Evolutionary conservation across 2,888 invertebrate genomes (phyloP), one percentile per base, ranked within the genome.

Genomic region (Mythimna impura): DNA sequence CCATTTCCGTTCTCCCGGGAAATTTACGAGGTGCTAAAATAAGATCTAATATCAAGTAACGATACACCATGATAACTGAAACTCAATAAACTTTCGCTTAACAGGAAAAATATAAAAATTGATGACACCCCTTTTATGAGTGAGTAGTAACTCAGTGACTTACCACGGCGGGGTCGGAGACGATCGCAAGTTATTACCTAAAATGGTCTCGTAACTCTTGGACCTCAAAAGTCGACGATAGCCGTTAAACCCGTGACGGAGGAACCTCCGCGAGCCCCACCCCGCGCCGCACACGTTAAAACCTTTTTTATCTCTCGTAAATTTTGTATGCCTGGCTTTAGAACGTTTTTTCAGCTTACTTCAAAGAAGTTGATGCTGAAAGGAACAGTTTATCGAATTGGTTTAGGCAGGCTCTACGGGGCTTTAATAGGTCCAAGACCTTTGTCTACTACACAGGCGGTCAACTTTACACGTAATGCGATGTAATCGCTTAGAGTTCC

Each of bases 181-280:
- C 36, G 61, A 67, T 81, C 73, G 60, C 83, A 77, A 84, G 85
- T 85, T 84, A 86, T 86, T 76, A 72, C 80, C 67, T 72, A 82
- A 70, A 73, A 64, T 76, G 83, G 76, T 82, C 67, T 77, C 87
- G 87, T 84, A 86, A 85, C 75, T 84, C 87, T 76, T 74, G 76
- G 76, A 76, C 75, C 73, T 80, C 71, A 74, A 77, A 82, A 83
- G 82, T 80, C 80, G 76, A 62, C 73, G 77, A 78, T 75, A 81
- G 79, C 80, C 76, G 77, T 86, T 86, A 87, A 87, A 79, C 79
- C 87, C 76, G 62, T 82, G 87, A 88, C 83, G 75, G 85, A 89
- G 71, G 77, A 82, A 83, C 81, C 73, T 73, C 61, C 71, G 55
- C 65, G 65, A 78, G 74, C 14, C 43, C 5, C 73, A 67, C 73